Base-by-base conservation (phyloP, 37 sponge, comb jelly and placozoan species). In the Crambe crambe region DNA sequence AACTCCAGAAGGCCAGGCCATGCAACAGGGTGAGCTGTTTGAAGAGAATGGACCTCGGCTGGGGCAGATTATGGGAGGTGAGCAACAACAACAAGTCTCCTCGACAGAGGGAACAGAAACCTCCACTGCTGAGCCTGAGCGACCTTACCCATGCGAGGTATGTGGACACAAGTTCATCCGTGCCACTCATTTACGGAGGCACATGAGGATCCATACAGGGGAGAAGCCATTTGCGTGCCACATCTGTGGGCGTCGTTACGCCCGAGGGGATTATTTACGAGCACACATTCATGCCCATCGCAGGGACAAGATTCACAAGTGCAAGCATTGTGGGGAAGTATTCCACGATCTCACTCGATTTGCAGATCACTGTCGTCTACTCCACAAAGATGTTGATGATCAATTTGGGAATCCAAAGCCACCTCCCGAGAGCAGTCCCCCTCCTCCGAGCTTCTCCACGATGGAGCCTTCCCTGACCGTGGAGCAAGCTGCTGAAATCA, bases 201-300 rank as follows among this genome's bases (percentile, higher is more conserved):
- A 91, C 88, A 75, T 80, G 77, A 39, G 92, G 26, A 91, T 91
- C 20, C 92, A 91, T 63, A 91, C 92, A 1, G 92, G 92, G 39
- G 88, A 91, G 68, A 83, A 83, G 70, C 92, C 92, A 27, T 91
- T 91, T 64, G 44, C 78, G 2, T 91, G 92, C 74, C 88, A 87
- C 70, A 91, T 87, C 37, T 91, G 92, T 80, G 84, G 84, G 23
- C 80, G 87, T 23, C 72, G 84, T 4, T 91, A 87, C 37, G 84
- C 92, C 26, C 70, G 92, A 1, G 87, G 88, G 2, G 92, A 91
- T 56, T 87, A 91, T 56, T 80, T 91, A 0, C 83, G 88, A 9
- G 85, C 92, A 2, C 92, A 91, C 75, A 86, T 91, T 25, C 80
- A 80, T 17, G 85, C 92, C 0, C 92, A 91, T 60, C 78, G 85